Percentiles rank a stretch among this genome's conserved stretches.
phyloP scores from a whole-genome alignment of 1,140 invertebrate species.

The Drosophila tropicalis region DNA sequence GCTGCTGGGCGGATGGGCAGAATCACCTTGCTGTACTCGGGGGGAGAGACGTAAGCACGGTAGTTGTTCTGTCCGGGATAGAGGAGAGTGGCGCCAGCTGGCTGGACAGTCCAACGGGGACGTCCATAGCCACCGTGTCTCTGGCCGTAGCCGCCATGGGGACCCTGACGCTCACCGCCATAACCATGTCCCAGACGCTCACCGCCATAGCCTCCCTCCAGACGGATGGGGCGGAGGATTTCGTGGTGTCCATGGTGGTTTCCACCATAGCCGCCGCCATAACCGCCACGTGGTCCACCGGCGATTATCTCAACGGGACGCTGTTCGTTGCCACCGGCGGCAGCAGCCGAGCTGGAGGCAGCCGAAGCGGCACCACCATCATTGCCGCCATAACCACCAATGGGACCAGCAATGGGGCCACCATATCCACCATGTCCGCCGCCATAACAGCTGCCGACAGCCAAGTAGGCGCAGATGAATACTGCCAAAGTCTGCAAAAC shows the following conservation, averaged over 20 bases:
- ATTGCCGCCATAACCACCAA: slow-evolving; percentile 32
- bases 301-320: slow-evolving; percentile 67
- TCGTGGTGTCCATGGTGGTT: slow-evolving; percentile 3
- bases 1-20: slow-evolving; percentile 60
- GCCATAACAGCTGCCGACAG: slow-evolving; percentile 54
- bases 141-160: slow-evolving; percentile 25
- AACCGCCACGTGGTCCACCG: slow-evolving; percentile 38
- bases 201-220: slow-evolving; percentile 39
- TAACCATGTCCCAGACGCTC: slow-evolving; percentile 3
- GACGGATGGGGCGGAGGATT: slow-evolving; percentile 35
- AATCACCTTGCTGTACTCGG: slow-evolving; percentile 70
- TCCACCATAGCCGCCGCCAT: slow-evolving; percentile 30
- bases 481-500: slow-evolving; percentile 53
- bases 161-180: slow-evolving; percentile 16
- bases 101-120: slow-evolving; percentile 65
- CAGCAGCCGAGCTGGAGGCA: slow-evolving; percentile 53
- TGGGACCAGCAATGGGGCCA: slow-evolving; percentile 32
- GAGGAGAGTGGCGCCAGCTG: slow-evolving; percentile 67
- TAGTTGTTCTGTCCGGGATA: slow-evolving; percentile 72
- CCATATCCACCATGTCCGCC: slow-evolving; percentile 22
- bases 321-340: slow-evolving; percentile 31
- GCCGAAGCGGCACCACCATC: slow-evolving; percentile 40
- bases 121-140: slow-evolving; percentile 41
- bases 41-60: slow-evolving; percentile 54
- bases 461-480: slow-evolving; percentile 61